Percentiles rank a stretch among this genome's conserved stretches.
These are phyloP conservation scores for Ichneumoninae sp. DNA, from an alignment of 2,888 invertebrate genomes.

Conservation along the genomic window DNA sequence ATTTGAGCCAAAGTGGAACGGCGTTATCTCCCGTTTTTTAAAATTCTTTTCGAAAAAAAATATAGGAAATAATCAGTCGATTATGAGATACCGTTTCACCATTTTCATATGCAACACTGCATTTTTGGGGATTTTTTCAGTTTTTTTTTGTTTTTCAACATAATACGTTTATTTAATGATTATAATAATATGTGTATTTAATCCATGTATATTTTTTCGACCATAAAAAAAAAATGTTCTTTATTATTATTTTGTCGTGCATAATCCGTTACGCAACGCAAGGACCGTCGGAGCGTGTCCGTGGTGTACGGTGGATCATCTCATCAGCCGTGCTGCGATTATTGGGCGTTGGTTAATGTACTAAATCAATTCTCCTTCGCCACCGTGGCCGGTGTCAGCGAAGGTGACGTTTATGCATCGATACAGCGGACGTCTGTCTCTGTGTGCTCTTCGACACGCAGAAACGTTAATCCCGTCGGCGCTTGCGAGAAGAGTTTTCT, in stretches of 20 bases:
- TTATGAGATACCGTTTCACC: too few relatives aligned
- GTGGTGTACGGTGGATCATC: background rate
- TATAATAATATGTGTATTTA: too few relatives aligned
- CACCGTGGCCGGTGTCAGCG: background rate
- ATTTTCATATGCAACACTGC: too few relatives aligned
- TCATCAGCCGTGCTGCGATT: background rate
- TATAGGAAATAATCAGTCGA: too few relatives aligned
- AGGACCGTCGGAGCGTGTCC: background rate
- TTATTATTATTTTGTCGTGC: background rate
- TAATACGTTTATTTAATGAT: too few relatives aligned
- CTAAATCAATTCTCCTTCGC: conserved; percentile 3
- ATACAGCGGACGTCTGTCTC: background rate
- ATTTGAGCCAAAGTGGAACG: too few relatives aligned
- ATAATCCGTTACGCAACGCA: background rate
- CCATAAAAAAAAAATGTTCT: too few relatives aligned
- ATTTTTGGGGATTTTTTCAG: too few relatives aligned
- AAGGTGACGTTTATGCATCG: background rate
- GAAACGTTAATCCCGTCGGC: background rate
- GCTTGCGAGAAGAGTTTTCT: conserved; percentile 7
- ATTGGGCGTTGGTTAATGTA: conserved; percentile 16
- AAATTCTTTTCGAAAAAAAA: too few relatives aligned
- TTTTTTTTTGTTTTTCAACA: too few relatives aligned
- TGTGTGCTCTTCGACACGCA: background rate
- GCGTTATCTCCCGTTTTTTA: too few relatives aligned
- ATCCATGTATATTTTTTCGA: too few relatives aligned